Evolutionary conservation across 2,888 invertebrate species (phyloP).

Genomic region (Spisula solida): DNA sequence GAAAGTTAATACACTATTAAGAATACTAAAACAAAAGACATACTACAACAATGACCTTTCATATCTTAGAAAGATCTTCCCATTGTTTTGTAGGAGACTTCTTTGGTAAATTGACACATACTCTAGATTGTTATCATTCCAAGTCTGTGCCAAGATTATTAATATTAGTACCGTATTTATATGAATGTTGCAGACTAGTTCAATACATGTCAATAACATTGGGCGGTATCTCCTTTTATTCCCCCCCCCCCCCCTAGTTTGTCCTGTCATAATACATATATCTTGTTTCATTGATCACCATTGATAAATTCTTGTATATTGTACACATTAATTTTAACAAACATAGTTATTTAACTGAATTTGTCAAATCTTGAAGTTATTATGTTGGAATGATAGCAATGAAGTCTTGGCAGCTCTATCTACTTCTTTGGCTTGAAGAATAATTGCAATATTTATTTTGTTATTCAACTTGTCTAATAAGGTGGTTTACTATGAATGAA

Average conservation of each 20-base stretch:
- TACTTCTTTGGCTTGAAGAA: background rate
- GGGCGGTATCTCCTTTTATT: background rate
- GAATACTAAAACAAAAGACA: conserved; percentile 1
- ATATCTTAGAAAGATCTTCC: background rate
- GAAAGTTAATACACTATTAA: conserved; percentile 11
- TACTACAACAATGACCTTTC: background rate
- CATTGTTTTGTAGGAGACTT: background rate
- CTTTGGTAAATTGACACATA: conserved; percentile 1
- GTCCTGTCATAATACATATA: conserved; percentile 14
- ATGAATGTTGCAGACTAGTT: background rate
- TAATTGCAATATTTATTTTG: conserved; percentile 22
- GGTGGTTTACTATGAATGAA: conserved; percentile 29
- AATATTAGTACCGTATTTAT: background rate
- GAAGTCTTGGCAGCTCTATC: background rate
- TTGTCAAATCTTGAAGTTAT: background rate
- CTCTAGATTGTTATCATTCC: background rate
- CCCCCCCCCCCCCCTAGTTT: background rate
- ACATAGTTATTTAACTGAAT: background rate
- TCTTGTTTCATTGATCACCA: background rate
- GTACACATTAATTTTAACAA: background rate
- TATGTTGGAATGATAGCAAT: background rate
- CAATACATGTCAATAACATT: background rate
- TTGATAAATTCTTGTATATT: background rate
- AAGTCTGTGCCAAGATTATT: conserved; percentile 4
- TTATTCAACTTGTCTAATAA: conserved; percentile 10